Base-by-base conservation (phyloP, 1,140 invertebrate species). In the Heliothis virescens region DNA sequence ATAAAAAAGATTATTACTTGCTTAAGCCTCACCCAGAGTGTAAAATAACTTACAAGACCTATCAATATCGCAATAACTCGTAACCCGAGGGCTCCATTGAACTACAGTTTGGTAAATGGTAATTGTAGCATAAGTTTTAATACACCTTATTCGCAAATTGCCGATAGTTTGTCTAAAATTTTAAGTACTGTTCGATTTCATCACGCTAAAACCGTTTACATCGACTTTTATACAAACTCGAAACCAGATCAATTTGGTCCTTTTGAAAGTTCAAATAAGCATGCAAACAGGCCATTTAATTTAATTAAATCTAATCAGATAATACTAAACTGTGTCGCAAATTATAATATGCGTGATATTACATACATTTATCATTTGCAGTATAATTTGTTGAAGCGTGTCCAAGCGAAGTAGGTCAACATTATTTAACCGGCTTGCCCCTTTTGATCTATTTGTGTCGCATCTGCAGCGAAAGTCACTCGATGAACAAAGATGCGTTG, bases 401-500 rank as follows among this genome's bases (percentile, higher is more conserved):
- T 72, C 41, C 48, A 10, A 52, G 15, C 16, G 21, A 62, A 62
- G 18, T 62, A 26, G 52, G 72, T 59, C 34, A 62, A 62, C 26
- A 75, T 75, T 75, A 62, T 50, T 75, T 62, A 62, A 62, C 57
- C 16, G 15, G 21, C 9, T 34, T 62, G 72, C 50, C 41, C 57
- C 41, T 47, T 75, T 75, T 75, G 16, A 75, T 59, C 57, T 50
- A 75, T 62, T 50, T 62, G 71, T 60, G 34, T 59, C 55, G 9
- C 1, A 47, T 60, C 10, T 48, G 18, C 72, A 50, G 78, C 73
- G 81, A 80, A 82, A 79, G 73, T 62, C 2, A 73, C 71, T 78
- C 21, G 34, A 34, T 59, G 57, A 65, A 78, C 73, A 77, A 77
- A 82, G 77, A 79, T 73, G 57, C 60, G 73, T 48, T 59, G 3